phyloP scores from a whole-genome alignment of 2,113 vertebrate species.

The Mobula hypostoma region DNA sequence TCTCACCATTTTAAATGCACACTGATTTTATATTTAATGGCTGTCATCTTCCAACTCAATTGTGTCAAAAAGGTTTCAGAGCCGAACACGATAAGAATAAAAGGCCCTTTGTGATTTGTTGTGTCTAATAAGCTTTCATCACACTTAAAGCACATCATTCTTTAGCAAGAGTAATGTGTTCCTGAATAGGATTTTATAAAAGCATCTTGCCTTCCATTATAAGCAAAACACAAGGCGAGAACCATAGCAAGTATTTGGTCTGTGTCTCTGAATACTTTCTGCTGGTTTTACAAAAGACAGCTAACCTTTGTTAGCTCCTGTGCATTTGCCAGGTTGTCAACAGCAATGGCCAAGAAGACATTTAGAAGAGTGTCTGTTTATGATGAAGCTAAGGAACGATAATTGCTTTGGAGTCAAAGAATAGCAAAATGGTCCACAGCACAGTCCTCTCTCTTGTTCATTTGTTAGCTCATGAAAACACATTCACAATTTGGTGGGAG shows the following conservation, averaged over 20 bases:
- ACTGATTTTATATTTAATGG: background rate
- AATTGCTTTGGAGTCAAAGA: background rate
- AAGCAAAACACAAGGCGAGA: background rate
- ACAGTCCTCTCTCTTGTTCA: background rate
- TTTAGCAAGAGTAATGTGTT: background rate
- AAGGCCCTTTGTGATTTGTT: background rate
- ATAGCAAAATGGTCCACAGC: background rate
- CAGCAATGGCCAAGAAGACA: conserved; percentile 89
- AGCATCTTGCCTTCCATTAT: background rate
- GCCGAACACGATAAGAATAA: background rate
- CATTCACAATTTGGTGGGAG: background rate
- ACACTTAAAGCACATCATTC: background rate
- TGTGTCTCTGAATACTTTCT: background rate
- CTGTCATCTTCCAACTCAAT: background rate
- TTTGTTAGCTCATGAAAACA: background rate
- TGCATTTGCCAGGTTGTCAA: conserved; percentile 90
- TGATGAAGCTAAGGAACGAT: conserved; percentile 58
- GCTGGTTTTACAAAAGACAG: background rate
- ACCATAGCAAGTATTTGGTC: background rate
- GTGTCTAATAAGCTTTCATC: background rate
- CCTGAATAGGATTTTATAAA: background rate
- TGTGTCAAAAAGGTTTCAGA: background rate
- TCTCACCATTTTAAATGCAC: no score
- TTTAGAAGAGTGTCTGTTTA: conserved; percentile 82
- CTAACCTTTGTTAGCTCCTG: conserved; percentile 91